Percentiles rank a stretch among this genome's conserved stretches.
These are phyloP conservation scores for Chiloscyllium plagiosum DNA, from an alignment of 2,113 vertebrate species.

Conservation along the genomic window DNA sequence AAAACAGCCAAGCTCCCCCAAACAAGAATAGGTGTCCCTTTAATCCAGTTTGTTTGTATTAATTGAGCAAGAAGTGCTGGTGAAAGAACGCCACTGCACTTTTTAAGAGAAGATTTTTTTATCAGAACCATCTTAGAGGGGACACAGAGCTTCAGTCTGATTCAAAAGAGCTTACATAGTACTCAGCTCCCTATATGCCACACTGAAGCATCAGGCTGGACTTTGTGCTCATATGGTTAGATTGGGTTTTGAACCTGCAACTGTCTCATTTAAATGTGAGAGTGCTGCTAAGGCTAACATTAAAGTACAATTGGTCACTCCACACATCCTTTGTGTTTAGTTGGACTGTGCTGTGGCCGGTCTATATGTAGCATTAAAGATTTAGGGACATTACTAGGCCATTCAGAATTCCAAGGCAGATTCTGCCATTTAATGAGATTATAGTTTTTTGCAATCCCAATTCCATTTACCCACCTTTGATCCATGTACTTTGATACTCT, in stretches of 20 bases:
- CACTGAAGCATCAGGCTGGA: not conserved
- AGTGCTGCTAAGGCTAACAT: not conserved
- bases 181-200: not conserved
- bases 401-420: not conserved
- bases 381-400: not conserved
- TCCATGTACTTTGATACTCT: not conserved
- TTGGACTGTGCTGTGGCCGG: not conserved
- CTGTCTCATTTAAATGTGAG: not conserved
- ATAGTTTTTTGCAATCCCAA: not conserved
- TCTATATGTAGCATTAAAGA: not conserved
- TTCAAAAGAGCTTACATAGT: not conserved
- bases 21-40: not conserved
- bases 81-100: not conserved
- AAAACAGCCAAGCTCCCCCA: not conserved
- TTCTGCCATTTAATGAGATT: not conserved
- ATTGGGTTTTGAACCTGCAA: not conserved
- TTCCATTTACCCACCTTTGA: not conserved
- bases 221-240: not conserved
- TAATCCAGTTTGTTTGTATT: not conserved
- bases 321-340: not conserved
- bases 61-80: not conserved
- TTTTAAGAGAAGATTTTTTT: not conserved
- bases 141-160: not conserved
- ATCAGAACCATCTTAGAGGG: not conserved
- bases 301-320: not conserved